phyloP scores from a whole-genome alignment of 2,113 vertebrate genomes.

The Otolemur garnettii region DNA sequence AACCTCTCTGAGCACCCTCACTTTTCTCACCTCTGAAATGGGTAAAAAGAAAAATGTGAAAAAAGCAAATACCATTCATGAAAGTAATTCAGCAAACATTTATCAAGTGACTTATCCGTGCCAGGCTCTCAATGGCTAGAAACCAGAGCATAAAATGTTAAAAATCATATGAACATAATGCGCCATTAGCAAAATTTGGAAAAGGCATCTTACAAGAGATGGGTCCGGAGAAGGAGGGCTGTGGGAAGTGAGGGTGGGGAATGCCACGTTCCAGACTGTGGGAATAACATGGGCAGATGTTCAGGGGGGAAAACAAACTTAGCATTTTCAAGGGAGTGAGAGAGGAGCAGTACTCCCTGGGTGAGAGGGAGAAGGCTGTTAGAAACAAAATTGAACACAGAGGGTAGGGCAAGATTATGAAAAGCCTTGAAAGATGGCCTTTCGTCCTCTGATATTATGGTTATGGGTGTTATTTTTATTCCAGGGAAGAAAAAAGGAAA shows the following conservation, averaged over 20 bases:
- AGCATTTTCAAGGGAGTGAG: neutral
- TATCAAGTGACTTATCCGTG: neutral
- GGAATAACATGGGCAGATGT: neutral
- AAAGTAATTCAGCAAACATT: neutral
- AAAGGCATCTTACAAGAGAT: neutral
- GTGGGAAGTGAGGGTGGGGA: neutral
- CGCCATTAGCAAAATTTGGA: neutral
- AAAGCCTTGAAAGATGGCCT: neutral
- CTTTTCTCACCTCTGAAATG: neutral
- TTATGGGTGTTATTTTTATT: slow-evolving; percentile 63
- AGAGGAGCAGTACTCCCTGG: neutral
- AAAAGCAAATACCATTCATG: neutral
- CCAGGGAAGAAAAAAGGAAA: slow-evolving; percentile 54
- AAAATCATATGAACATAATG: neutral
- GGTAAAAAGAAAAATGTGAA: neutral
- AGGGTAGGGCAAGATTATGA: neutral
- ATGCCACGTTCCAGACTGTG: neutral
- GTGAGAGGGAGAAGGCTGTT: neutral
- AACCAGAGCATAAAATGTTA: neutral
- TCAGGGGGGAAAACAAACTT: neutral
- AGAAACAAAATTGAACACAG: neutral
- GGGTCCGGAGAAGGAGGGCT: neutral
- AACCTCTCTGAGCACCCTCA: neutral
- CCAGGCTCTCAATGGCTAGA: neutral
- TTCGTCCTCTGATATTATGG: neutral